Evolutionary conservation across 2,888 invertebrate genomes (phyloP).

Genomic region (Nomada ferruginata): DNA sequence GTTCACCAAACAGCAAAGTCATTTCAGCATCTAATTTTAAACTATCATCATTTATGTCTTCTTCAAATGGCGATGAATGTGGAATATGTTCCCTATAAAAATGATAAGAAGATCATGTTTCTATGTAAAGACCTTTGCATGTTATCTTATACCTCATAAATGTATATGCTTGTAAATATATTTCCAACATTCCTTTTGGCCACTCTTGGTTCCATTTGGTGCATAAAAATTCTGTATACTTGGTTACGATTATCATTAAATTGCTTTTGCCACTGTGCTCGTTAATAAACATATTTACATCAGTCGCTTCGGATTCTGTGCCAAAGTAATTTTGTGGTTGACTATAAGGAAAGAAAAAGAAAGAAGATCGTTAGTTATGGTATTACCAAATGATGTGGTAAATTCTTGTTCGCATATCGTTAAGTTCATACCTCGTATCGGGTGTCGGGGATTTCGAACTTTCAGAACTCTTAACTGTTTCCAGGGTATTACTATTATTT

Average conservation of each 20-base stretch:
- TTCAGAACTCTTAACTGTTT: conserved; percentile 76
- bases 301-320: conserved; percentile 87
- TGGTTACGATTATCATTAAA: conserved; percentile 87
- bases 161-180: conserved; percentile 87
- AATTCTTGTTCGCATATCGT: not conserved
- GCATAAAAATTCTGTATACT: conserved; percentile 86
- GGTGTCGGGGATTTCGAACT: conserved; percentile 80
- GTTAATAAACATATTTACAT: conserved; percentile 88
- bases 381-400: not conserved
- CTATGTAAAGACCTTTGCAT: not conserved
- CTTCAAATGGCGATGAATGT: conserved; percentile 84
- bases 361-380: not conserved
- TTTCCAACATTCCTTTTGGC: conserved; percentile 87
- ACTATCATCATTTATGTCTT: conserved; percentile 81
- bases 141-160: conserved; percentile 84
- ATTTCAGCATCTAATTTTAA: conserved; percentile 85
- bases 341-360: conserved; percentile 30
- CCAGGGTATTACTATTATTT: conserved; percentile 71
- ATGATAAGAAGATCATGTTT: not conserved
- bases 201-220: conserved; percentile 88
- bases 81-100: conserved; percentile 85
- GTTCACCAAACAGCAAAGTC: conserved; percentile 86
- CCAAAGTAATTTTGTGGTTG: conserved; percentile 86
- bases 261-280: conserved; percentile 84
- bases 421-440: conserved; percentile 63